These are phyloP conservation scores for Chlamydotis undulata DNA, from an alignment of 2,113 vertebrate genomes.

Conservation along the genomic window DNA sequence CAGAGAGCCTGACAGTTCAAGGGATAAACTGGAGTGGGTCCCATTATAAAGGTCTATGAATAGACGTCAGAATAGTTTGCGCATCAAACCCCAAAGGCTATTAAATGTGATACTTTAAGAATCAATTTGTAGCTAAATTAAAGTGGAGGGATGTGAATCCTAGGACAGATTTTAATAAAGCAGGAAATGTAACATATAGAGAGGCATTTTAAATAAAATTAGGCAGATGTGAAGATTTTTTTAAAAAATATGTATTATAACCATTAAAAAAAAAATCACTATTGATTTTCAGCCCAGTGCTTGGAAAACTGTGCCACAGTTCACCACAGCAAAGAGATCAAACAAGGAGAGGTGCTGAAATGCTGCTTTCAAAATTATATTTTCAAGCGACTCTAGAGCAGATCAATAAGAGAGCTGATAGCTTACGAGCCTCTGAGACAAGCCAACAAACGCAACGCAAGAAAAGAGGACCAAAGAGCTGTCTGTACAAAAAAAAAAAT, in stretches of 20 bases:
- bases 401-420: conserved; percentile 38
- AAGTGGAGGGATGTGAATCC: conserved; percentile 18
- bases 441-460: conserved; percentile 36
- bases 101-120: conserved; percentile 50
- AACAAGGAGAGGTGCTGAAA: conserved; percentile 35
- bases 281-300: conserved; percentile 1
- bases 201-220: conserved; percentile 13
- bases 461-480: conserved; percentile 13
- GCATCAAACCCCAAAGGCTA: conserved; percentile 55
- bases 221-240: background rate
- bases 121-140: conserved; percentile 49
- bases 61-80: conserved; percentile 36
- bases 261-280: background rate
- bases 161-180: conserved; percentile 42
- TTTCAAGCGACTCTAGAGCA: conserved; percentile 40
- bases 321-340: background rate
- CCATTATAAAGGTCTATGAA: conserved; percentile 59
- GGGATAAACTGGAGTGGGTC: conserved; percentile 62
- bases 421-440: conserved; percentile 46
- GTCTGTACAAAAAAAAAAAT: background rate
- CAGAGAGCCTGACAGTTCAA: conserved; percentile 44
- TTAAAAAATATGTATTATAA: background rate
- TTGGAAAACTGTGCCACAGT: conserved; percentile 30
- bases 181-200: conserved; percentile 7
- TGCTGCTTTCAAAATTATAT: conserved; percentile 23